Evolutionary conservation across 1,140 invertebrate genomes (phyloP), one percentile per base, ranked within the genome.

Genomic region (Tetramorium simillimum): DNA sequence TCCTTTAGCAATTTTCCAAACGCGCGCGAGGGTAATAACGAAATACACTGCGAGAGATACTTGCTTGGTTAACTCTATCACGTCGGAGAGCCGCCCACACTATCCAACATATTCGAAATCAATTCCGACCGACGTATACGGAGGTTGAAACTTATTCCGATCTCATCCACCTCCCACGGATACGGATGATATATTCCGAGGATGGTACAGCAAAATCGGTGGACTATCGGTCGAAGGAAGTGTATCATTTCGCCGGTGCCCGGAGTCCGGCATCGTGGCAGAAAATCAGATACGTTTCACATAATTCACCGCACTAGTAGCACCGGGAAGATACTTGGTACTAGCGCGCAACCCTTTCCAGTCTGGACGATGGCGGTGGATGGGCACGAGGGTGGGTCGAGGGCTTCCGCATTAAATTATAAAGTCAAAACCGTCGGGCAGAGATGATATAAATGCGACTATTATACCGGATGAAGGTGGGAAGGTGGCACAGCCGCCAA

Each of bases 391-490:
- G 86, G 86, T 43, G 86, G 86, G 69, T 87, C 89, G 86, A 86
- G 86, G 89, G 86, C 81, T 88, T 91, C 78, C 90, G 87, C 93
- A 91, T 94, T 94, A 92, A 95, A 95, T 95, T 95, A 94, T 94
- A 93, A 93, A 95, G 94, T 94, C 94, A 92, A 94, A 95, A 94
- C 90, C 90, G 91, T 82, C 87, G 85, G 88, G 90, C 80, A 85
- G 89, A 92, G 94, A 93, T 93, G 93, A 94, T 94, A 94, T 94
- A 95, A 95, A 95, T 94, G 93, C 91, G 92, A 95, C 93, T 94
- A 94, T 95, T 95, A 95, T 94, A 91, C 93, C 87, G 85, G 65
- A 91, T 60, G 63, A 81, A 70, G 85, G 76, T 80, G 82, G 73
- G 76, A 86, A 69, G 53, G 76, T 46, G 84, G 51, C 53, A 51